These are phyloP conservation scores for Ambastaia sidthimunki DNA, from an alignment of 2,797 vertebrate genomes.

Conservation along the genomic window DNA sequence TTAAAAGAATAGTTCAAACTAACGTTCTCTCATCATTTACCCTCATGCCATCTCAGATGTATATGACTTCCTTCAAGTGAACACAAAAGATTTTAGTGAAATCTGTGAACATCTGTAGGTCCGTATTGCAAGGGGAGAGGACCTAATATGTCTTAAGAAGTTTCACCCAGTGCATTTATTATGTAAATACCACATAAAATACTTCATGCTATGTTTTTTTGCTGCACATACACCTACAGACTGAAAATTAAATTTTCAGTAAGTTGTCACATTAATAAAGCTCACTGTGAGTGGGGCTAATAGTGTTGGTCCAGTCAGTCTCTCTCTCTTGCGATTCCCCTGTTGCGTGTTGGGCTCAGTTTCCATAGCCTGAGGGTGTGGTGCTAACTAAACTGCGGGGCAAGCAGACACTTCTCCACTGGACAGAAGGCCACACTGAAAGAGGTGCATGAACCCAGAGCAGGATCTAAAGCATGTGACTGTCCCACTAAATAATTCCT, in stretches of 20 bases:
- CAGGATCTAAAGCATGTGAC: not conserved
- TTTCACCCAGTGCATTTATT: not conserved
- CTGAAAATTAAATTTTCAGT: not conserved
- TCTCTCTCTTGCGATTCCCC: conserved; percentile 28
- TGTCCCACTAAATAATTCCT: not conserved
- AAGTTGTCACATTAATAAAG: conserved; percentile 4
- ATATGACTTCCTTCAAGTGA: not conserved
- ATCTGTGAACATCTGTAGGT: no score
- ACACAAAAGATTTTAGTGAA: no score
- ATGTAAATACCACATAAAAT: not conserved
- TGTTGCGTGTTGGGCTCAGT: conserved; percentile 38
- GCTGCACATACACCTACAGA: not conserved
- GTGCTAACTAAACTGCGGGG: conserved; percentile 39
- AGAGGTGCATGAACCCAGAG: not conserved
- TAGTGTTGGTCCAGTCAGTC: conserved; percentile 37
- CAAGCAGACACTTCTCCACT: not conserved
- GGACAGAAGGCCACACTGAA: not conserved
- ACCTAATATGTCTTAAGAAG: no score
- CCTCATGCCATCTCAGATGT: not conserved
- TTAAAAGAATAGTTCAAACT: no score
- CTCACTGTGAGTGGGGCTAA: conserved; percentile 7
- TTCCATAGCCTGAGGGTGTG: conserved; percentile 32
- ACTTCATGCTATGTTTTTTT: not conserved
- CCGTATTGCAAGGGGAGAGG: no score
- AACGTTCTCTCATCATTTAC: not conserved